Base-by-base conservation (phyloP, 2,888 invertebrate species). In the Drosophila monieri region DNA sequence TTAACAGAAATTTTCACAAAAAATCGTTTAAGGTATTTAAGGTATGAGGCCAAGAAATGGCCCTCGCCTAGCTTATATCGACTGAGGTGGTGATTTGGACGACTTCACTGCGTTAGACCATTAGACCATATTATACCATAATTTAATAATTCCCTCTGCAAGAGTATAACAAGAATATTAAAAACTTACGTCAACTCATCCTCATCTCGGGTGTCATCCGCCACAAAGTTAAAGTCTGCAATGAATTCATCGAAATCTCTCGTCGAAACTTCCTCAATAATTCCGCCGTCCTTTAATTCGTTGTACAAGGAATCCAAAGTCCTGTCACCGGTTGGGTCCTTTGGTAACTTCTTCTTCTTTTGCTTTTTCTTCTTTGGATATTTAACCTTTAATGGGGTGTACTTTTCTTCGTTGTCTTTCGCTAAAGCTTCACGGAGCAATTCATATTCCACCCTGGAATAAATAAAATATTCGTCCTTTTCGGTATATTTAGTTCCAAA, bases 291-390 rank as follows among this genome's bases (percentile, higher is more conserved):
- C 60, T 77, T 67, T 21, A 96, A 91, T 89, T 96, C 95, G 79
- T 94, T 93, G 80, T 94, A 95, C 18, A 96, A 89, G 6, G 95
- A 94, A 73, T 94, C 94, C 2, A 93, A 90, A 1, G 93, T 91
- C 74, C 94, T 91, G 78, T 94, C 93, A 1, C 91, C 93, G 1
- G 95, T 94, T 6, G 87, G 59, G 89, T 95, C 95, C 80, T 94
- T 94, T 3, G 51, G 4, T n/a, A 56, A 66, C 81, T 93, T 94
- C 71, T 92, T 92, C 65, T 90, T 92, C 54, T 89, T 92, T 0
- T 35, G 54, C 47, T 84, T 88, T 30, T 76, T 69, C 15, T 68
- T 58, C 52, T 86, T 88, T 2, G 61, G 32, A 54, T 76, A 85
- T 27, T 70, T 58, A 1, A 86, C 86, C 25, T 86, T 89, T 6